Percentiles rank a stretch among this genome's conserved stretches.
phyloP scores from a whole-genome alignment of 2,888 invertebrate genomes.

The Yponomeuta evonymella region DNA sequence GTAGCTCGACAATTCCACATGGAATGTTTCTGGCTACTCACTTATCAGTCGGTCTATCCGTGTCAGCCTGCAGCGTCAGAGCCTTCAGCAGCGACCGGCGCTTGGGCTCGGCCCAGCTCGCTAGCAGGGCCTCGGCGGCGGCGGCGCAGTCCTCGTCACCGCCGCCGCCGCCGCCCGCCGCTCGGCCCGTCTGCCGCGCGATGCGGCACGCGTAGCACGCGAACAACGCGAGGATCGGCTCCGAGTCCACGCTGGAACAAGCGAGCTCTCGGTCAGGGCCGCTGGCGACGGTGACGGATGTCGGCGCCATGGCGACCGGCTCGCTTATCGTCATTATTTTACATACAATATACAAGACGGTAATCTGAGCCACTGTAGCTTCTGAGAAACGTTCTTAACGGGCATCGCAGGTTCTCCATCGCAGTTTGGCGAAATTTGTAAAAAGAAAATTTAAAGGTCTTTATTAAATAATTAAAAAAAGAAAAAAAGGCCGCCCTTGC shows the following conservation, averaged over 20 bases:
- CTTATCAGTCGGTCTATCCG: slow-evolving; percentile 39
- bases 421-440: no score
- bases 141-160: slow-evolving; percentile 21
- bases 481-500: no score
- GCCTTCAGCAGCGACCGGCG: slow-evolving; percentile 43
- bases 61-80: slow-evolving; percentile 39
- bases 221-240: slow-evolving; percentile 50
- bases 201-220: slow-evolving; percentile 45
- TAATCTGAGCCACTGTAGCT: no score
- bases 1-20: neutral
- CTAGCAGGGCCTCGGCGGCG: slow-evolving; percentile 30
- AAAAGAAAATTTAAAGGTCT: no score
- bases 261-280: no score
- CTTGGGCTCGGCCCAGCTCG: slow-evolving; percentile 39
- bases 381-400: no score
- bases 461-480: no score
- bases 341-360: no score
- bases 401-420: no score
- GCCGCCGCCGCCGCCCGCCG: slow-evolving; percentile 18
- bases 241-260: slow-evolving; percentile 39
- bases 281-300: no score
- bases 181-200: slow-evolving; percentile 19
- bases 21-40: slow-evolving; percentile 24
- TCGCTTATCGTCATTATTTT: no score
- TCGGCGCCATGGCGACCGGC: no score